Evolutionary conservation across 2,113 vertebrate species (phyloP).

Genomic region (Ginglymostoma cirratum): DNA sequence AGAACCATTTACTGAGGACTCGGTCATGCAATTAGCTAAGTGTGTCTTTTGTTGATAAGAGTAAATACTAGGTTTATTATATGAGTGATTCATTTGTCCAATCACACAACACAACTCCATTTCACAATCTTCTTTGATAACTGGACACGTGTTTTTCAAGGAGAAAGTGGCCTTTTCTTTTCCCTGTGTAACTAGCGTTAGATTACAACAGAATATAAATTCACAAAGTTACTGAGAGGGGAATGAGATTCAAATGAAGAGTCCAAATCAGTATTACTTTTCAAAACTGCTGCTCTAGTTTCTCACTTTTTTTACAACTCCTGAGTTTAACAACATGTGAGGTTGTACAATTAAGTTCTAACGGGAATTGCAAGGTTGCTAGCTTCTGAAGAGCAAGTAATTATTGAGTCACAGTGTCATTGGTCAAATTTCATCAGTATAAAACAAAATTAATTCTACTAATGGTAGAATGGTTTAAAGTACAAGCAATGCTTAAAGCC

Average conservation of each 20-base stretch:
- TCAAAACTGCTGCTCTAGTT: not conserved
- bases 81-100: not conserved
- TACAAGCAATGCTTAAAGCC: not conserved
- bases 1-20: not conserved
- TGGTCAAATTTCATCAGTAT: not conserved
- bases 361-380: not conserved
- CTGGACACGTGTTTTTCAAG: not conserved
- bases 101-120: not conserved
- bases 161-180: slow-evolving; percentile 1
- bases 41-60: not conserved
- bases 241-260: slow-evolving; percentile 4
- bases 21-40: not conserved
- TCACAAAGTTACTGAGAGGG: not conserved
- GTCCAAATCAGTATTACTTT: not conserved
- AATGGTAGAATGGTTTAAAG: not conserved
- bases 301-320: not conserved
- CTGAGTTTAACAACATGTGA: not conserved
- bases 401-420: not conserved
- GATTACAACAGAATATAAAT: slow-evolving; percentile 21
- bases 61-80: not conserved
- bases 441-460: not conserved
- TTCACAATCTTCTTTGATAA: slow-evolving; percentile 5
- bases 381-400: not conserved
- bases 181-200: not conserved
- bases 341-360: not conserved